phyloP scores from a whole-genome alignment of 2,113 vertebrate species.

The Paradoxurus hermaphroditus region DNA sequence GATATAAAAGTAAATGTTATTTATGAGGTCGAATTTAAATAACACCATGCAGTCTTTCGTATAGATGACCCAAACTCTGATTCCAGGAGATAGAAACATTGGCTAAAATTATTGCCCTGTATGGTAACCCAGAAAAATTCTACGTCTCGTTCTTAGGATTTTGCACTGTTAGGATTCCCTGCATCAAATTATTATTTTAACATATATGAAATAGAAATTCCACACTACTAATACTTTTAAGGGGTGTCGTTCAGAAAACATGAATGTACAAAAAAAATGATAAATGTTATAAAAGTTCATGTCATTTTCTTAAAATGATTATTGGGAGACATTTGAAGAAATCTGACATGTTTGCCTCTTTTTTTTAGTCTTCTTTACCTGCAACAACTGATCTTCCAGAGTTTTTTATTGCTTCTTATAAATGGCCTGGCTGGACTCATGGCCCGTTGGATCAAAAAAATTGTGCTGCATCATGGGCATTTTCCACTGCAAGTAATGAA shows the following conservation, averaged over 20 bases:
- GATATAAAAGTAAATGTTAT: background rate
- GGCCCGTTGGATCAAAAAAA: slow-evolving; percentile 85
- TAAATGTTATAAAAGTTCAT: background rate
- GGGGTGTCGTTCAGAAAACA: background rate
- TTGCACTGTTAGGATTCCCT: background rate
- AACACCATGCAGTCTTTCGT: background rate
- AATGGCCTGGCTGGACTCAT: slow-evolving; percentile 86
- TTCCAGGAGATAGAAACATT: background rate
- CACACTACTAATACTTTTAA: background rate
- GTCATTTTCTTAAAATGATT: background rate
- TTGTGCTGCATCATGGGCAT: slow-evolving; percentile 88
- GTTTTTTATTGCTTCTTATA: slow-evolving; percentile 82
- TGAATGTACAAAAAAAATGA: background rate
- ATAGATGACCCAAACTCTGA: background rate
- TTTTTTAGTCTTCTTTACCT: slow-evolving; percentile 75
- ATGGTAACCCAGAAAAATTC: background rate
- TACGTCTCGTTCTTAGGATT: background rate
- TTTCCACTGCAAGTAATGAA: slow-evolving; percentile 87
- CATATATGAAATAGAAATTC: background rate
- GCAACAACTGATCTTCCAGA: slow-evolving; percentile 78
- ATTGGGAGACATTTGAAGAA: background rate
- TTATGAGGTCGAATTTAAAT: background rate
- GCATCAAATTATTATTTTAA: background rate
- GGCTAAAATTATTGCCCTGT: background rate
- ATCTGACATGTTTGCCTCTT: background rate